phyloP scores from a whole-genome alignment of 2,113 vertebrate genomes.

The Sylvietta virens region DNA sequence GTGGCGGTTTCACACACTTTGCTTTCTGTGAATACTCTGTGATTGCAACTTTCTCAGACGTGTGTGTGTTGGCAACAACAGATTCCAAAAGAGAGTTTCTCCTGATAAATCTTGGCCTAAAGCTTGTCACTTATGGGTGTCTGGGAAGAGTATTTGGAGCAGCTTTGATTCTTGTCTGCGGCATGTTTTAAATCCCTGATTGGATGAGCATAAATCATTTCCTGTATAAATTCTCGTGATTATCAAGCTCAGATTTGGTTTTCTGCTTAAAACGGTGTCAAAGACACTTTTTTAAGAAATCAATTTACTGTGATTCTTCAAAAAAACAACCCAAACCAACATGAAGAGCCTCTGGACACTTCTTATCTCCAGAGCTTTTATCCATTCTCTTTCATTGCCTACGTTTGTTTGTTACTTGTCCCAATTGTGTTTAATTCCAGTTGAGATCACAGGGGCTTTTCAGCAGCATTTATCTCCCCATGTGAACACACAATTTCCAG shows the following conservation, averaged over 20 bases:
- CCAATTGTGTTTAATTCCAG: neutral
- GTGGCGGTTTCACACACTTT: neutral
- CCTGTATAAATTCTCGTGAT: neutral
- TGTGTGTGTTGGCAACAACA: neutral
- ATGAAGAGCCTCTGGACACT: neutral
- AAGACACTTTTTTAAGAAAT: neutral
- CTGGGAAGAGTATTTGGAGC: slow-evolving; percentile 36
- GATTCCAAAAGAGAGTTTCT: neutral
- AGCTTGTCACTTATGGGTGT: slow-evolving; percentile 2
- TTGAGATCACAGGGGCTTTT: neutral
- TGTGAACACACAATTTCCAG: neutral
- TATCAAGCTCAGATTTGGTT: neutral
- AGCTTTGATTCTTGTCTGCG: slow-evolving; percentile 22
- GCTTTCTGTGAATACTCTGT: neutral
- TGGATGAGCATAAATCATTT: slow-evolving; percentile 16
- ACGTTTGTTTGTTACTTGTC: neutral
- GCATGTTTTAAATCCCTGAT: neutral
- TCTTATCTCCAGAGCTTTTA: neutral
- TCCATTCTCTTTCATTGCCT: neutral
- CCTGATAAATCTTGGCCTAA: neutral
- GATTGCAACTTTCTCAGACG: neutral
- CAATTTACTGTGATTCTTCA: neutral
- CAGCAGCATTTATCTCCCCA: neutral
- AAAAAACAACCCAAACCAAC: neutral
- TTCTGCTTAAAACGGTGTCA: neutral